Percentiles rank a stretch among this genome's conserved stretches.
phyloP scores from a whole-genome alignment of 1,140 invertebrate species.

The Colletes gigas region DNA sequence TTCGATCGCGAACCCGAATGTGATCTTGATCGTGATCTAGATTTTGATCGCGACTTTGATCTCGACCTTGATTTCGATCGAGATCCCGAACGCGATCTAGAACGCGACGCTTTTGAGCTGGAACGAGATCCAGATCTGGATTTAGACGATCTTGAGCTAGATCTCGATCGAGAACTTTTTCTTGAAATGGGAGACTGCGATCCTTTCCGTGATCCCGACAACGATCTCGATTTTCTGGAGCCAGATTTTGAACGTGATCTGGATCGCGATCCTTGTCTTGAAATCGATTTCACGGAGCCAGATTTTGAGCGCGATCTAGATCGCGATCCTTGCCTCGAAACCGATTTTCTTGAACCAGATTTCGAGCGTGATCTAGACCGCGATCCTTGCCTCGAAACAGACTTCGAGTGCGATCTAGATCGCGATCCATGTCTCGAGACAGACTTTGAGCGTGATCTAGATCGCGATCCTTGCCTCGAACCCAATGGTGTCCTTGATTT shows the following conservation, averaged over 20 bases:
- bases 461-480: slow-evolving; percentile 64
- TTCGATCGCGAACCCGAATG: slow-evolving; percentile 57
- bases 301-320: slow-evolving; percentile 68
- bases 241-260: slow-evolving; percentile 68
- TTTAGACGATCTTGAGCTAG: slow-evolving; percentile 57
- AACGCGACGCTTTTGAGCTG: slow-evolving; percentile 54
- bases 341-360: slow-evolving; percentile 65
- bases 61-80: slow-evolving; percentile 66
- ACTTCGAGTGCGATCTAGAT: slow-evolving; percentile 64
- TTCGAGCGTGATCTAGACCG: slow-evolving; percentile 69
- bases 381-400: slow-evolving; percentile 66
- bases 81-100: slow-evolving; percentile 68
- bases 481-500: slow-evolving; percentile 61
- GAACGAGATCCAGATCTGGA: slow-evolving; percentile 33
- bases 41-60: slow-evolving; percentile 55
- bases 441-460: slow-evolving; percentile 69
- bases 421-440: slow-evolving; percentile 61
- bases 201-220: slow-evolving; percentile 64
- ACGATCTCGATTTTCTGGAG: slow-evolving; percentile 70
- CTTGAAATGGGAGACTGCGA: slow-evolving; percentile 59
- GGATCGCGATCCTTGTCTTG: slow-evolving; percentile 69
- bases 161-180: slow-evolving; percentile 70
- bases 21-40: slow-evolving; percentile 70
- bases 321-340: slow-evolving; percentile 64
- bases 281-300: background rate